Evolutionary conservation across 2,113 vertebrate species (phyloP).

Genomic region (Hoplias malabaricus): DNA sequence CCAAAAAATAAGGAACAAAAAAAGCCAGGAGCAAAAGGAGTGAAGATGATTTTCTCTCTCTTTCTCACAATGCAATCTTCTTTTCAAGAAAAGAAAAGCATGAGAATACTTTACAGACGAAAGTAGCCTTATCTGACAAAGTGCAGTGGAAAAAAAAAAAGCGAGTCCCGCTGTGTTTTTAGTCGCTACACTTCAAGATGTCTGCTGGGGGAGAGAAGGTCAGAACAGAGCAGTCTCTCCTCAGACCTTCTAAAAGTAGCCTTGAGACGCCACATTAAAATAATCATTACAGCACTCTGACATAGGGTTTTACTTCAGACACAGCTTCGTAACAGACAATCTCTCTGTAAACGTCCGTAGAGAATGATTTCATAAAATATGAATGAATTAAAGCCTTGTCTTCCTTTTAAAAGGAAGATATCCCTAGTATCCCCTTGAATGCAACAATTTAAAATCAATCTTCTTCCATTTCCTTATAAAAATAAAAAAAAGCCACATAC

Average conservation of each 20-base stretch:
- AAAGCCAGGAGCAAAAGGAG: not conserved
- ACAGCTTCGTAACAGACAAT: constrained; percentile 28
- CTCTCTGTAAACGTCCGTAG: constrained; percentile 6
- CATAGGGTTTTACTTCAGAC: not conserved
- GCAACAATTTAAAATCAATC: constrained; percentile 12
- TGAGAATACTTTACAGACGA: constrained; percentile 3
- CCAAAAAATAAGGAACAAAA: not conserved
- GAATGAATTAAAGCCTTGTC: constrained; percentile 26
- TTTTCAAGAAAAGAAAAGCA: not conserved
- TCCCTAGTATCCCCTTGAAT: not conserved
- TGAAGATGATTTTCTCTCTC: not conserved
- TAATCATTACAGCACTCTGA: constrained; percentile 17
- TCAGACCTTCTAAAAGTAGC: constrained; percentile 7
- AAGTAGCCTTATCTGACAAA: not conserved
- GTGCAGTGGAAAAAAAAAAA: not conserved
- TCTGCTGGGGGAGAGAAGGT: constrained; percentile 5
- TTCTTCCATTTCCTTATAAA: not conserved
- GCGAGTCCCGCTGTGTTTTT: not conserved
- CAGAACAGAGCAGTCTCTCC: not conserved
- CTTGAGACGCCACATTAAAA: constrained; percentile 23
- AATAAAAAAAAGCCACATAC: not conserved
- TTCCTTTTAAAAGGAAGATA: constrained; percentile 9
- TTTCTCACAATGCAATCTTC: constrained; percentile 14
- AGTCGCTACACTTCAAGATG: not conserved
- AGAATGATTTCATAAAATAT: constrained; percentile 27